Evolutionary conservation across 2,888 invertebrate genomes (phyloP).

Genomic region (Barypeithes pellucidus): DNA sequence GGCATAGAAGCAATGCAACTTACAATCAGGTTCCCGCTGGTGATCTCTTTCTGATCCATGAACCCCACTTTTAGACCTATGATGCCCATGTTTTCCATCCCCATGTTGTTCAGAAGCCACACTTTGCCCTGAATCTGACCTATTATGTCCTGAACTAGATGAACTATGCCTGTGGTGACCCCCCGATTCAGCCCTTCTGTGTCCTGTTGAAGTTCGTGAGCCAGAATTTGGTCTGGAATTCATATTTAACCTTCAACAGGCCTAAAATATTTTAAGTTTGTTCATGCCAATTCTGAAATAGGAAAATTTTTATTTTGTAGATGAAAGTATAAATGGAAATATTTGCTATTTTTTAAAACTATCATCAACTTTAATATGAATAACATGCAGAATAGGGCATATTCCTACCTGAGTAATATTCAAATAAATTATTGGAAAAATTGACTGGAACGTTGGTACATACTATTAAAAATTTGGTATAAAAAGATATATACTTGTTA

Average conservation of each 20-base stretch:
- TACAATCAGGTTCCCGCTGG: constrained; percentile 65
- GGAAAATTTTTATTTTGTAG: not conserved
- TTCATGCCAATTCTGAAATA: constrained; percentile 25
- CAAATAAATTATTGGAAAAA: too few relatives aligned
- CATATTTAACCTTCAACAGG: constrained; percentile 58
- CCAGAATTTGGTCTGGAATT: constrained; percentile 64
- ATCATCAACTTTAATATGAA: too few relatives aligned
- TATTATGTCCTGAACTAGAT: constrained; percentile 60
- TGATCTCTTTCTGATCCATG: constrained; percentile 62
- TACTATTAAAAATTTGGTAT: too few relatives aligned
- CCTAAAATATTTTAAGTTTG: not conserved
- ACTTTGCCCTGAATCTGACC: constrained; percentile 68
- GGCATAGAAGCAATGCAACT: too few relatives aligned
- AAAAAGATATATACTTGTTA: too few relatives aligned
- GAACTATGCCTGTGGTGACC: constrained; percentile 65
- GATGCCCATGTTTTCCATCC: constrained; percentile 64
- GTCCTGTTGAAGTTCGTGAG: constrained; percentile 61
- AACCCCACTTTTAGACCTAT: constrained; percentile 68
- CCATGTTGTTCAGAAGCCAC: constrained; percentile 63
- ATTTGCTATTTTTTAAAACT: too few relatives aligned
- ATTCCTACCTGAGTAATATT: too few relatives aligned
- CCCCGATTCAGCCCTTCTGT: constrained; percentile 66
- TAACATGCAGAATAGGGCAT: not conserved
- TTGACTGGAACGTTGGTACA: too few relatives aligned
- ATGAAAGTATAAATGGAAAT: too few relatives aligned